Evolutionary conservation across 2,113 vertebrate species (phyloP), one percentile per base, ranked within the genome.

Genomic region (Malurus alboscapulatus): DNA sequence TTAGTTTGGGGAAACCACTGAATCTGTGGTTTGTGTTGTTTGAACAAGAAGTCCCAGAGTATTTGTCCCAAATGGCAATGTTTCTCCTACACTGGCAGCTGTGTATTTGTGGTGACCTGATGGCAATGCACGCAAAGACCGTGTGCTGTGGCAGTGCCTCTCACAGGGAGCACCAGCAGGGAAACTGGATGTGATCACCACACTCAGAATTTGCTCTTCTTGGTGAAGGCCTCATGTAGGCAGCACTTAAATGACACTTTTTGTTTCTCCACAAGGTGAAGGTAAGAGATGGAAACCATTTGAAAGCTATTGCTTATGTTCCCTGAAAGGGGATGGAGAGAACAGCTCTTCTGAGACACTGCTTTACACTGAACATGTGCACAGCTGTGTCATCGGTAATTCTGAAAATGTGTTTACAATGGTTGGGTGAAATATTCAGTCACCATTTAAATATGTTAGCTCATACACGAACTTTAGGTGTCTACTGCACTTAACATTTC

Each of bases 351-450:
- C 73, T 79, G 85, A 94, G 75, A 38, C 40, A 15, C 25, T 54
- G 38, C 38, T 93, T 88, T 88, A 47, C 72, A 67, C 29, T 62
- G 67, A 92, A 40, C 79, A 36, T 58, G n/a, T 1, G 2, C 71
- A 76, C 72, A 78, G 26, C 27, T 7, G 42, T 67, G 72, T 83
- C 75, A 44, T 83, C 92, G 69, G 58, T 50, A 38, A 80, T 58
- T 62, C 82, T 85, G 63, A 66, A 86, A 92, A 67, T 1, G 30
- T 86, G 75, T 92, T 90, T 90, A 58, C 47, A 80, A 63, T 69
- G 38, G 40, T 38, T 81, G 79, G 65, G 55, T 80, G 86, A 93
- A 93, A 93, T 74, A 87, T 85, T 90, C 91, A 90, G 63, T 93
- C 66, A 85, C 38, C 90, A 38, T 91, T 89, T 84, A 94, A 91